These are phyloP conservation scores for Drosophila mettleri DNA, from an alignment of 2,888 invertebrate genomes.

Conservation along the genomic window DNA sequence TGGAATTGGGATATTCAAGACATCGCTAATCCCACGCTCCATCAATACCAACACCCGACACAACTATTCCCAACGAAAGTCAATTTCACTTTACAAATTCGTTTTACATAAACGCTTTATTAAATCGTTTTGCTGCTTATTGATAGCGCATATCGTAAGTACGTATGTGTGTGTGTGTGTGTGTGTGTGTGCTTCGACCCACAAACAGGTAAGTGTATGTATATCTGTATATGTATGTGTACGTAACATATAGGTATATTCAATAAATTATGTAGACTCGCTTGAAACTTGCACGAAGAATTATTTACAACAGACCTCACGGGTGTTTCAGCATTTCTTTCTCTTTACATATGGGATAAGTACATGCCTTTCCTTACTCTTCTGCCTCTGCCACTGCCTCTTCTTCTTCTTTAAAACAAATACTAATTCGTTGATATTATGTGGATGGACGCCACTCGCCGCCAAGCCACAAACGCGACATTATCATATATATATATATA, in stretches of 20 bases:
- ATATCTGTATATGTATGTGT: conserved; percentile 15
- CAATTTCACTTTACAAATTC: background rate
- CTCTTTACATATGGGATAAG: conserved; percentile 35
- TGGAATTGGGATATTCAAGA: no score
- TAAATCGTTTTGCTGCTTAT: conserved; percentile 63
- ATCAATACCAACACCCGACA: no score
- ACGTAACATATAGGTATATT: conserved; percentile 43
- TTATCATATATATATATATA: conserved; percentile 9
- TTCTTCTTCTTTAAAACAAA: no score
- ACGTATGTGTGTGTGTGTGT: conserved; percentile 20
- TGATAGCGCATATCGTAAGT: conserved; percentile 57
- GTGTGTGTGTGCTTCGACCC: conserved; percentile 13
- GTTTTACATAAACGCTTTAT: conserved; percentile 50
- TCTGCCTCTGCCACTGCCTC: background rate
- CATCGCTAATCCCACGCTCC: no score
- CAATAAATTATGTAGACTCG: conserved; percentile 66
- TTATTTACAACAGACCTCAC: conserved; percentile 68
- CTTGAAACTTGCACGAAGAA: conserved; percentile 62
- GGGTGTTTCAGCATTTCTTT: conserved; percentile 19
- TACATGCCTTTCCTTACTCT: conserved; percentile 44
- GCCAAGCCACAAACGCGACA: conserved; percentile 1
- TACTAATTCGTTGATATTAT: conserved; percentile 65
- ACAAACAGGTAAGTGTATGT: conserved; percentile 25
- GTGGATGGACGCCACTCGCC: background rate
- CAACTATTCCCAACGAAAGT: background rate